Percentiles rank a stretch among this genome's conserved stretches.
These are phyloP conservation scores for Manis pentadactyla DNA, from an alignment of 2,797 vertebrate genomes.

Conservation along the genomic window DNA sequence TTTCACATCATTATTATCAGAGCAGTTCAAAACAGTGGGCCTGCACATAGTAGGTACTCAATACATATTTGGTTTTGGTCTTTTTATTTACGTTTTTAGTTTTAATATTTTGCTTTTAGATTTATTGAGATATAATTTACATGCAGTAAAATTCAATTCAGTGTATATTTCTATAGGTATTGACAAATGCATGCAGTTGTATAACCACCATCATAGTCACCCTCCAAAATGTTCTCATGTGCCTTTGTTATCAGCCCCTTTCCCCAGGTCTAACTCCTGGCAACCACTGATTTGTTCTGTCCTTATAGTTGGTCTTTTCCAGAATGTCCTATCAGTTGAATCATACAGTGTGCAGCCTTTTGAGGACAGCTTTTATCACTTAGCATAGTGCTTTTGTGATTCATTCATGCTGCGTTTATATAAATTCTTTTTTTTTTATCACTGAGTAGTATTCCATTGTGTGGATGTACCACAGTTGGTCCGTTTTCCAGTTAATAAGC, in stretches of 20 bases:
- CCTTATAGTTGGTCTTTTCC: background rate
- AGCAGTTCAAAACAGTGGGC: background rate
- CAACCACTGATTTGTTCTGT: background rate
- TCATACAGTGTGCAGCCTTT: background rate
- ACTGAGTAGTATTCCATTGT: background rate
- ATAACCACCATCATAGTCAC: background rate
- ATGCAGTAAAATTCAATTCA: background rate
- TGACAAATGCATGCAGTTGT: background rate
- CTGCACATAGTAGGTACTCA: background rate
- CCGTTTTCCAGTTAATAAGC: background rate
- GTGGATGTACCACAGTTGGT: background rate
- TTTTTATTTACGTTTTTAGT: slow-evolving; percentile 31
- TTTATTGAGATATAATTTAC: background rate
- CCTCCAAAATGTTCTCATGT: background rate
- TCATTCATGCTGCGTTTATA: background rate
- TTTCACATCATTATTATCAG: slow-evolving; percentile 25
- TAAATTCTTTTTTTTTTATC: background rate
- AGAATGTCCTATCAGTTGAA: background rate
- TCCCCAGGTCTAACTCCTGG: background rate
- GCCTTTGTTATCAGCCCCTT: background rate
- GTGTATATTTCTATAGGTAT: background rate
- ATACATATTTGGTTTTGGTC: background rate
- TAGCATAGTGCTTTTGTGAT: slow-evolving; percentile 7
- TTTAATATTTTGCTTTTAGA: slow-evolving; percentile 30
- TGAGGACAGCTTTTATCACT: background rate